Percentiles rank a stretch among this genome's conserved stretches.
Evolutionary conservation across 2,113 vertebrate genomes (phyloP).

Genomic region (Psephotus haematonotus): DNA sequence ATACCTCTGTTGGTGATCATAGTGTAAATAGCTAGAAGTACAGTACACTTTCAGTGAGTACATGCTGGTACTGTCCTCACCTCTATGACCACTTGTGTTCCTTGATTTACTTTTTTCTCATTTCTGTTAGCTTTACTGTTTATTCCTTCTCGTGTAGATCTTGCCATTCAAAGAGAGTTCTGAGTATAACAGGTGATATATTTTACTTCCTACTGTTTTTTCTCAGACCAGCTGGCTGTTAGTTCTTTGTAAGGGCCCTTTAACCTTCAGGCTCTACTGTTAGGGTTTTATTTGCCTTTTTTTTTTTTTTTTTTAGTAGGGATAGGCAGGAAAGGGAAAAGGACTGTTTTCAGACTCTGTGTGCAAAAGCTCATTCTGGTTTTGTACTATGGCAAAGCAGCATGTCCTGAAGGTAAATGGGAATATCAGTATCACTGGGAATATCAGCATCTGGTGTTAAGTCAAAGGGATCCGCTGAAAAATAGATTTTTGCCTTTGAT

Average conservation of each 20-base stretch:
- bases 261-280: conserved; percentile 13
- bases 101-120: background rate
- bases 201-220: background rate
- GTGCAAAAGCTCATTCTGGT: conserved; percentile 30
- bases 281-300: conserved; percentile 9
- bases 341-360: background rate
- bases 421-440: background rate
- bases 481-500: background rate
- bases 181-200: background rate
- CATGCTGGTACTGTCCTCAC: background rate
- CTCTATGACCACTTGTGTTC: background rate
- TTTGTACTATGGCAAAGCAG: background rate
- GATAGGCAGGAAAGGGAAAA: background rate
- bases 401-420: background rate
- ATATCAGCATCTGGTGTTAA: background rate
- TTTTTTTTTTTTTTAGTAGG: background rate
- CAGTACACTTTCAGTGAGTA: background rate
- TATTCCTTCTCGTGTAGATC: background rate
- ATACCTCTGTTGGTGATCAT: background rate
- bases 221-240: background rate
- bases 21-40: background rate
- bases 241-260: background rate
- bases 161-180: background rate
- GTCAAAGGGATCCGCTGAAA: background rate
- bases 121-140: background rate